Evolutionary conservation across 2,797 vertebrate species (phyloP), one percentile per base, ranked within the genome.

Genomic region (Molossus molossus): DNA sequence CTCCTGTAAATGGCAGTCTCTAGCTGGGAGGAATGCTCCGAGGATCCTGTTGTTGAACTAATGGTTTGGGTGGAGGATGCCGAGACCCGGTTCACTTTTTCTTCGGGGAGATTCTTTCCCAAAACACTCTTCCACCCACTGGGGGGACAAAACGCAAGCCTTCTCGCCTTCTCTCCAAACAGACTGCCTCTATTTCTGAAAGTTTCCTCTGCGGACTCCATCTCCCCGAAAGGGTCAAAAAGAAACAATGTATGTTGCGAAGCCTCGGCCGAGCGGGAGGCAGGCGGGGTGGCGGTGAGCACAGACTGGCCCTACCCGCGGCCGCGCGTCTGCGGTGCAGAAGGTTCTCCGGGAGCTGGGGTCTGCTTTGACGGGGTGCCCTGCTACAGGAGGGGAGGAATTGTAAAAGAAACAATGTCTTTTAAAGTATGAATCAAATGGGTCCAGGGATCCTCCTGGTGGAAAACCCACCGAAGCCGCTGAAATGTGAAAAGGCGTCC

Each of bases 341-440:
- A 17, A 6, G 2, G 45, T 37, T 75, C 23, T 25, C 37, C 33
- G 0, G 29, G 29, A 33, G 25, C 9, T 33, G 14, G 9, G 23
- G 37, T 17, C 64, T 8, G 48, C 48, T 72, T 50, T 40, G 57
- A 45, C 0, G 2, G 45, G 5, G 25, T 17, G 17, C 73, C 55
- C 3, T 3, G 40, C 65, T 5, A 1, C 48, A 23, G 11, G 33
- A 72, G 53, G 18, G 10, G 18, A 58, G 55, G 14, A 48, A 80
- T 50, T 67, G 64, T 40, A 40, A 90, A 94, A 75, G 55, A 87
- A 85, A 73, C 0, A 5, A 5, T 18, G 50, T 7, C 40, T 67
- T 92, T 85, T 27, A 57, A 94, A 95, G 73, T 65, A 65, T 81
- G 85, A 80, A 72, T 79, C 77, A 57, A 88, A 45, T 50, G 13